Base-by-base conservation (phyloP, 2,113 vertebrate genomes). In the Corythoichthys intestinalis region DNA sequence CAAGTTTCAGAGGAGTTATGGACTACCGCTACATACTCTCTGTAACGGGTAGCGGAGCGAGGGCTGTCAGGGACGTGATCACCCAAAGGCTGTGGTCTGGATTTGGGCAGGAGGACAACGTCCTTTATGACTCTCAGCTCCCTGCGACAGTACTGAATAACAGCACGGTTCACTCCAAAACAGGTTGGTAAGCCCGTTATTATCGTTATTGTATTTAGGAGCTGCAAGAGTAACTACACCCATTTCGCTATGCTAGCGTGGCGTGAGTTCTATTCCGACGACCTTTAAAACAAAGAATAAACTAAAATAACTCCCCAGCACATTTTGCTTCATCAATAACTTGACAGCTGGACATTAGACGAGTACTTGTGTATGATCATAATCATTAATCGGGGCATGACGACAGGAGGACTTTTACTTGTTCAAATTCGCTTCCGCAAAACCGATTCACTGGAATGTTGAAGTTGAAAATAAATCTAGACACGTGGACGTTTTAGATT, bases 1-100 rank as follows among this genome's bases (percentile, higher is more conserved):
- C 17, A 8, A 50, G 39, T 41, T 72, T 5, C 17, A 69, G 37
- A 17, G 57, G 48, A 9, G 6, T 58, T 13, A 91, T 93, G 92
- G 88, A 93, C 66, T 91, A 66, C 34, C 65, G 65, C 34, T 66
- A 74, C 73, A 56, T 93, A n/a, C 46, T 79, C n/a, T 89, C 91
- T 20, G 50, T 92, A 0, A 88, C 89, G n/a, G 85, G 88, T 63
- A 81, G 80, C 74, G 63, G 89, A 1, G 87, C 81, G 0, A 87
- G 87, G 70, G 83, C 86, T 58, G 85, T 93, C 72, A 77, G 89
- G 70, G 88, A 90, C 61, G 89, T 87, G 1, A 75, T 93, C 28
- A 73, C 85, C 4, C 86, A 81, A 9, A 86, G 88, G 67, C 80
- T 91, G 11, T 93, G 91, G 91, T 69, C 80, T 39, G 85, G 65